Conservation (phyloP, 1,140 invertebrate species). For the Diachasma alloeum region DNA sequence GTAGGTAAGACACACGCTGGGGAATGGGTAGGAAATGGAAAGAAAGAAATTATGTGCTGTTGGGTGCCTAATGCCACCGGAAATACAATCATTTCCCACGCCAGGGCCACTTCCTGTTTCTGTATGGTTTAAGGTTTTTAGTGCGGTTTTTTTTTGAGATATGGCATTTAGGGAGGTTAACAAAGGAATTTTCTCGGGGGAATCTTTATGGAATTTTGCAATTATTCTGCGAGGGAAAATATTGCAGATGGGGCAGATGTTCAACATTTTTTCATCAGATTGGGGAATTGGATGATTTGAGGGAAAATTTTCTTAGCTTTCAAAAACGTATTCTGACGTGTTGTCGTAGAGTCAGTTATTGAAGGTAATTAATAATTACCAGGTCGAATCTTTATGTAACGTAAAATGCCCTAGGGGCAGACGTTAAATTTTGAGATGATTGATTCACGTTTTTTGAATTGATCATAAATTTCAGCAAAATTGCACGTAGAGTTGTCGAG, state of each 20-base stretch:
- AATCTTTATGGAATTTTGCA: background rate
- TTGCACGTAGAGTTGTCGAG: too few species aligned
- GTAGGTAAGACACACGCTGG: background rate
- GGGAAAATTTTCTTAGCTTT: too few species aligned
- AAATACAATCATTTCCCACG: conserved; percentile 52
- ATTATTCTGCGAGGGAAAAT: background rate
- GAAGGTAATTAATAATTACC: too few species aligned
- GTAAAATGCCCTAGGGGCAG: too few species aligned
- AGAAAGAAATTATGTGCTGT: background rate
- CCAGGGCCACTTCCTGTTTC: conserved; percentile 60
- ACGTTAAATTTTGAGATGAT: too few species aligned
- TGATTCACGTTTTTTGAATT: too few species aligned
- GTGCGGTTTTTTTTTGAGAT: background rate
- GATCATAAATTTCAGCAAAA: too few species aligned
- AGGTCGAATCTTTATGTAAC: too few species aligned
- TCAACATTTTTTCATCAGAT: background rate
- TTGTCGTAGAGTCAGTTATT: too few species aligned
- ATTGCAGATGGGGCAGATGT: background rate
- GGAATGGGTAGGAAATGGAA: background rate
- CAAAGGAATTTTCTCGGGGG: background rate
- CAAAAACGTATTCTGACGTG: too few species aligned
- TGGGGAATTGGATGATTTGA: too few species aligned
- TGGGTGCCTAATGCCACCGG: conserved; percentile 33
- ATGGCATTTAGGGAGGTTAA: background rate
- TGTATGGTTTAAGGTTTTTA: conserved; percentile 13